These are phyloP conservation scores for Belonocnema kinseyi DNA, from an alignment of 1,140 invertebrate species.

Conservation along the genomic window DNA sequence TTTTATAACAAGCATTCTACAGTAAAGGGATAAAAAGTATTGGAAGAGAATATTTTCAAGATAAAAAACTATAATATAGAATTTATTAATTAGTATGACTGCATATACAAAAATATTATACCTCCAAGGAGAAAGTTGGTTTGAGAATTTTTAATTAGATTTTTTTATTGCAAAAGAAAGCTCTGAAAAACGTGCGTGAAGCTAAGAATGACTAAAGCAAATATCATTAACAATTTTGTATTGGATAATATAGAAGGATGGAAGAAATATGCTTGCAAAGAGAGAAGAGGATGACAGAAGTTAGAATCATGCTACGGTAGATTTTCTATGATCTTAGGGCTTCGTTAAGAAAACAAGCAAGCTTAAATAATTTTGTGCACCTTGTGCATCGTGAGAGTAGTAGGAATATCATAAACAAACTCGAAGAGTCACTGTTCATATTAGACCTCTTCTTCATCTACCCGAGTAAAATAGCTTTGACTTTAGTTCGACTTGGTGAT, in stretches of 20 bases:
- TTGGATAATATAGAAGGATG: background rate
- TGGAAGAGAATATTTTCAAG: constrained; percentile 8
- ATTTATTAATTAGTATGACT: constrained; percentile 1
- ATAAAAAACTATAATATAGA: constrained; percentile 10
- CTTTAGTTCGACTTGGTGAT: too few species aligned
- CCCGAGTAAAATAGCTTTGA: too few species aligned
- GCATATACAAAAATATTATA: background rate
- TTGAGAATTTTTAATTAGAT: too few species aligned
- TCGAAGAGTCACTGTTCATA: background rate
- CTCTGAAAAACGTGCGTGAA: too few species aligned
- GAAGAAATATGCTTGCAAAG: background rate
- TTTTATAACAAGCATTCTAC: background rate
- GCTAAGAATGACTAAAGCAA: too few species aligned
- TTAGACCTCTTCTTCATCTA: constrained; percentile 35
- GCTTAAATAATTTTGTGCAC: constrained; percentile 41
- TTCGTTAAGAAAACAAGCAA: background rate
- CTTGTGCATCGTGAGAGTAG: constrained; percentile 46
- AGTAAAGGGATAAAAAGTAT: background rate
- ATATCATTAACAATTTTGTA: background rate
- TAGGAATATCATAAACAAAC: constrained; percentile 26
- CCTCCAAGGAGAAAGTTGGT: too few species aligned
- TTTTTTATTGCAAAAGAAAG: too few species aligned
- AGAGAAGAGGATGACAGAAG: background rate
- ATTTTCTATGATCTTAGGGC: background rate
- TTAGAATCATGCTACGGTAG: background rate